phyloP scores from a whole-genome alignment of 2,888 invertebrate species.

The Leptinotarsa tumamoca region DNA sequence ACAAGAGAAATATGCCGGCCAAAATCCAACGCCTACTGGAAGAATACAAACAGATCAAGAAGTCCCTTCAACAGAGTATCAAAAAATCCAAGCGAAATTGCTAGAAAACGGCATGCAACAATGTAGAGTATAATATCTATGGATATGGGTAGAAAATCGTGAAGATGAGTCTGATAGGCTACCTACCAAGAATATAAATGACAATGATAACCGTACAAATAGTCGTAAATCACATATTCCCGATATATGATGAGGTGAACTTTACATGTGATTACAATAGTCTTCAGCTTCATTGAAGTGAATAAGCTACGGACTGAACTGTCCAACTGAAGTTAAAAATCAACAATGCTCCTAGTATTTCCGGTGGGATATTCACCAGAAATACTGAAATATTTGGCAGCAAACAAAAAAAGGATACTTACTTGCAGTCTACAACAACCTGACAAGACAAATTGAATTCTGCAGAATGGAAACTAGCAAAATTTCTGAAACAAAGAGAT shows the following conservation, averaged over 20 bases:
- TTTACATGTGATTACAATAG: not conserved
- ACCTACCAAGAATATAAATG: not conserved
- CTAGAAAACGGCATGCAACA: not conserved
- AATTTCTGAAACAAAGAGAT: constrained; percentile 27
- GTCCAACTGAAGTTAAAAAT: not conserved
- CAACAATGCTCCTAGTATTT: not conserved
- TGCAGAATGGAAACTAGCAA: constrained; percentile 23
- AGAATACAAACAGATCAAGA: not conserved
- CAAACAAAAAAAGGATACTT: not conserved
- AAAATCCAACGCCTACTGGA: not conserved
- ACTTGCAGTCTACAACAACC: constrained; percentile 1
- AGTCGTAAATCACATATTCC: constrained; percentile 1
- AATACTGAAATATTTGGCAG: not conserved
- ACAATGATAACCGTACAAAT: not conserved
- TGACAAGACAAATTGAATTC: not conserved
- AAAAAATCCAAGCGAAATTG: not conserved
- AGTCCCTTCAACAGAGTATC: not conserved
- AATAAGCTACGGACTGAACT: not conserved
- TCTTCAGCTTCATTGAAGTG: not conserved
- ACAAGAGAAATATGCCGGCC: not conserved
- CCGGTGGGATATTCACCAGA: not conserved
- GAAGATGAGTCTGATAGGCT: not conserved
- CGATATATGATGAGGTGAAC: not conserved
- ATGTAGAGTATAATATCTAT: not conserved
- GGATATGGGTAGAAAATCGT: not conserved